A percentile compares a stretch with the other conserved stretches of the same genome.
Conservation (phyloP, 2,797 vertebrate genomes). For the Champsocephalus gunnari region DNA sequence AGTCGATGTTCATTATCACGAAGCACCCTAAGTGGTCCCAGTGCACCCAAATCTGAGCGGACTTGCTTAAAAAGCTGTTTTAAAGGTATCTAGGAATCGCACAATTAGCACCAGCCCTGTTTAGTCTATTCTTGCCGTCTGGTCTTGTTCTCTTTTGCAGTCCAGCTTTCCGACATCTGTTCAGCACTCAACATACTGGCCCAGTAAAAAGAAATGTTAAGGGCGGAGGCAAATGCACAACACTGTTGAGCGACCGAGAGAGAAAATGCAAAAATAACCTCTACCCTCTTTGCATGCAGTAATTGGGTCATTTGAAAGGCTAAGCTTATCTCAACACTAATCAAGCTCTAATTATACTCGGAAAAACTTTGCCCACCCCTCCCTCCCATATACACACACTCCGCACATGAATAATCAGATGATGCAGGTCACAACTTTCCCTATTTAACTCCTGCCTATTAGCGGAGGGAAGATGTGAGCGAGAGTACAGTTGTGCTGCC, state of each 20-base stretch:
- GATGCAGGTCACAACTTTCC: slow-evolving; percentile 70
- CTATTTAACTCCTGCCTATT: slow-evolving; percentile 67
- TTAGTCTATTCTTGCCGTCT: slow-evolving; percentile 37
- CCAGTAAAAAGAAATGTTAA: slow-evolving; percentile 50
- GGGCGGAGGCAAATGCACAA: slow-evolving; percentile 18
- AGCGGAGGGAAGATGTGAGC: slow-evolving; percentile 50
- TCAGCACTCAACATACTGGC: slow-evolving; percentile 45
- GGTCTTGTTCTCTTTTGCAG: slow-evolving; percentile 23
- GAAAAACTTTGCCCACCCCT: slow-evolving; percentile 69
- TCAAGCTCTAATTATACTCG: slow-evolving; percentile 79
- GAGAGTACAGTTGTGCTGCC: slow-evolving; percentile 11
- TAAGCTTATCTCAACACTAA: slow-evolving; percentile 81
- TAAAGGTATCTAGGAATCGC: slow-evolving; percentile 44
- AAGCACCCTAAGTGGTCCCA: slow-evolving; percentile 34
- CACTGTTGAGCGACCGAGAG: slow-evolving; percentile 11
- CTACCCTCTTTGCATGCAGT: slow-evolving; percentile 75
- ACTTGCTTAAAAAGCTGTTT: slow-evolving; percentile 28
- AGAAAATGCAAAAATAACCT: slow-evolving; percentile 72
- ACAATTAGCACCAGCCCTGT: slow-evolving; percentile 47
- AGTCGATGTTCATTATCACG: slow-evolving; percentile 58
- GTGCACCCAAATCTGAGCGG: slow-evolving; percentile 28
- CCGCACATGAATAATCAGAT: slow-evolving; percentile 65
- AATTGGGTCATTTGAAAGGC: slow-evolving; percentile 84
- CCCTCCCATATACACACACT: slow-evolving; percentile 17
- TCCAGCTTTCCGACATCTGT: slow-evolving; percentile 52